Conservation (phyloP, 2,113 vertebrate genomes). For the Amphiprion percula region DNA sequence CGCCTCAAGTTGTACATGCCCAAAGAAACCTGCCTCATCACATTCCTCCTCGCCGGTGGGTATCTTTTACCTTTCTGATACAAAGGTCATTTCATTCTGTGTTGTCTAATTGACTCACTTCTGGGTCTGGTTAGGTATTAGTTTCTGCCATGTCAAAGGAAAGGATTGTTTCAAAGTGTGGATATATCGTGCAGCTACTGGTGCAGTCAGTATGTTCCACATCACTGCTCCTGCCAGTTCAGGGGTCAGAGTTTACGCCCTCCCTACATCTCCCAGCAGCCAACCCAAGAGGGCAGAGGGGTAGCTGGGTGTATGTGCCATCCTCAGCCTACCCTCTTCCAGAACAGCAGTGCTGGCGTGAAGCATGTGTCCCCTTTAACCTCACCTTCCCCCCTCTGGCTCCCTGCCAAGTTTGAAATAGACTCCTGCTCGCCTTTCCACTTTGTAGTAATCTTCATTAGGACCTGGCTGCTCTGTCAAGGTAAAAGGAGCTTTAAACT, state of each 20-base stretch:
- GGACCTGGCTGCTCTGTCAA: neutral
- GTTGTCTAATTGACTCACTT: conserved; percentile 7
- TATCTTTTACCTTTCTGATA: conserved; percentile 27
- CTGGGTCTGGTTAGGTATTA: neutral
- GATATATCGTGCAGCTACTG: neutral
- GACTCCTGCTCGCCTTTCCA: neutral
- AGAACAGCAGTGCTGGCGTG: conserved; percentile 28
- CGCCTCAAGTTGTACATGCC: conserved; percentile 98
- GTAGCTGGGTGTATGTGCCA: neutral
- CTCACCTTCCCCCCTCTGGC: conserved; percentile 18
- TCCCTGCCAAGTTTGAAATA: conserved; percentile 21
- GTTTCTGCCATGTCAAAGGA: neutral
- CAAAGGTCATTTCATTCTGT: conserved; percentile 26
- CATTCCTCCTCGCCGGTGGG: conserved; percentile 96
- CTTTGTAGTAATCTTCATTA: conserved; percentile 17
- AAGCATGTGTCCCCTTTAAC: conserved; percentile 58
- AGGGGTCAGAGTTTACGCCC: conserved; percentile 13
- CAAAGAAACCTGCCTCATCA: conserved; percentile 99
- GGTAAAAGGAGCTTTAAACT: neutral
- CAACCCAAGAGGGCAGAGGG: neutral
- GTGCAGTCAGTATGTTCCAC: neutral
- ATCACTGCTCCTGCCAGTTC: conserved; percentile 3
- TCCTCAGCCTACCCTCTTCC: neutral
- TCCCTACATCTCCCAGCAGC: conserved; percentile 5
- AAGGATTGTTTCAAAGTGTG: too few relatives aligned